A percentile compares a stretch with the other conserved stretches of the same genome.
Evolutionary conservation across 2,797 vertebrate genomes (phyloP).

Genomic region (Pseudomugil tenellus): DNA sequence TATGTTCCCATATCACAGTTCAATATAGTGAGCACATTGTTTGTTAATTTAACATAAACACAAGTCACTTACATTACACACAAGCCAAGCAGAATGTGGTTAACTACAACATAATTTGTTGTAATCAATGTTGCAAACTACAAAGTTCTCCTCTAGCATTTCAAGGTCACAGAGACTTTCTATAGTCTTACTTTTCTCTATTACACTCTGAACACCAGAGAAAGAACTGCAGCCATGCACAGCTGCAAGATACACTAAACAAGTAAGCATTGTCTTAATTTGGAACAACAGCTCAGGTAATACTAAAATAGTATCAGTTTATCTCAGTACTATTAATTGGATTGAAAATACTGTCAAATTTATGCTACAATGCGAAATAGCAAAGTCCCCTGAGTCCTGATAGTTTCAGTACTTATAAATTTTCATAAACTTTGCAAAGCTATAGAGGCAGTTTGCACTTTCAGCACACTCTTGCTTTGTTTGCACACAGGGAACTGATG

Average conservation of each 20-base stretch:
- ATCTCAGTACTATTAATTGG: no score
- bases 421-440: not conserved
- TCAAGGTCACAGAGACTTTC: no score
- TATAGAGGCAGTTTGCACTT: no score
- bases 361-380: no score
- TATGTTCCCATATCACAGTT: not conserved
- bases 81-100: not conserved
- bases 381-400: not conserved
- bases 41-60: no score
- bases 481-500: not conserved
- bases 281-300: not conserved
- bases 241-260: not conserved
- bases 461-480: not conserved
- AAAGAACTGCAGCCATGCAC: not conserved
- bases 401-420: not conserved
- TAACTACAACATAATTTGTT: not conserved
- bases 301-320: not conserved
- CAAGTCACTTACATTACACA: no score
- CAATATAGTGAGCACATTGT: not conserved
- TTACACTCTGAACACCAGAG: not conserved
- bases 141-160: not conserved
- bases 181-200: no score
- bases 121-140: not conserved
- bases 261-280: not conserved
- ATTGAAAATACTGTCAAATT: no score